A percentile compares a stretch with the other conserved stretches of the same genome.
Evolutionary conservation across 2,888 invertebrate species (phyloP).

Genomic region (Rhamnusium bicolor): DNA sequence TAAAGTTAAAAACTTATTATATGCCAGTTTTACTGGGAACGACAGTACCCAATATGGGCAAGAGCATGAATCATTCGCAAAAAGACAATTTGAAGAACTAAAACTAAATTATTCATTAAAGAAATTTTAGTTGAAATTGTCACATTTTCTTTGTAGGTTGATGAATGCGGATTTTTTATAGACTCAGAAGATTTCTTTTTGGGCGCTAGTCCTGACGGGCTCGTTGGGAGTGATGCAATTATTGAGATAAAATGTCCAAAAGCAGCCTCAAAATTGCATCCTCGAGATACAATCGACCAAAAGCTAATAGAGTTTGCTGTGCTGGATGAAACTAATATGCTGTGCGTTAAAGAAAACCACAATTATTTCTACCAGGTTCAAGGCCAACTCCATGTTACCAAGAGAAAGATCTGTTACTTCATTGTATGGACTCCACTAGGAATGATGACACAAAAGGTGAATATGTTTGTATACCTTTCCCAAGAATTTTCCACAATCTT

Average conservation of each 20-base stretch:
- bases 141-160: neutral
- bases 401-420: neutral
- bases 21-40: neutral
- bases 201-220: constrained; percentile 42
- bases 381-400: neutral
- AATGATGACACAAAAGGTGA: neutral
- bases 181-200: constrained; percentile 26
- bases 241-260: constrained; percentile 31
- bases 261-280: neutral
- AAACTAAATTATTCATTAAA: too few species aligned
- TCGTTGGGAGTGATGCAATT: constrained; percentile 36
- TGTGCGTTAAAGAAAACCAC: neutral
- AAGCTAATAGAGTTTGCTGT: neutral
- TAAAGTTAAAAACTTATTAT: neutral
- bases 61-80: neutral
- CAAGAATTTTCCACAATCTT: too few species aligned
- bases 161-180: constrained; percentile 35
- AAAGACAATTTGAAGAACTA: neutral
- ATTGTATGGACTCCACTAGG: neutral
- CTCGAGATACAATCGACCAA: neutral
- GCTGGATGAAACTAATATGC: neutral
- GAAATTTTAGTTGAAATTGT: too few species aligned
- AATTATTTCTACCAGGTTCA: constrained; percentile 7
- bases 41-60: neutral
- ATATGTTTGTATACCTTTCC: too few species aligned